These are phyloP conservation scores for Austrolebias charrua DNA, from an alignment of 2,797 vertebrate genomes.

Conservation along the genomic window DNA sequence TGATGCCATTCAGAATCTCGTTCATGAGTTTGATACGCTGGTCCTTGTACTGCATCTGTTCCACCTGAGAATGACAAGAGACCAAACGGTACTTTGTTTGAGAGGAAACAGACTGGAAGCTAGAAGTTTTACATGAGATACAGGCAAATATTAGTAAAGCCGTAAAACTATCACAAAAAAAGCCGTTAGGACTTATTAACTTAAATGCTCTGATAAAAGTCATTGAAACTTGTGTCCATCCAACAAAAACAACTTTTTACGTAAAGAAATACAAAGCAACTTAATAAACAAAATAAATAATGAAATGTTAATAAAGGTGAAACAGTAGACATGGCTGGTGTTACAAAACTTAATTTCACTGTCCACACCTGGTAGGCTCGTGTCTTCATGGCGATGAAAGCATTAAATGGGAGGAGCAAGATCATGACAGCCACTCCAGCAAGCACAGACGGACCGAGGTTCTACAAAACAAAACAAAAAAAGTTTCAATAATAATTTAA, in stretches of 20 bases:
- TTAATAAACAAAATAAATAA: background rate
- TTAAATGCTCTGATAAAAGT: too few species aligned
- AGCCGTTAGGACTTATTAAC: too few species aligned
- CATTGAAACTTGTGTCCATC: too few species aligned
- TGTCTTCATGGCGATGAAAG: conserved; percentile 90
- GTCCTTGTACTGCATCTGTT: conserved; percentile 94
- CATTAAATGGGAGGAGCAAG: conserved; percentile 91
- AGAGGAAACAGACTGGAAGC: background rate
- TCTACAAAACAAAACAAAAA: conserved; percentile 58
- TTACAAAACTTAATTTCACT: background rate
- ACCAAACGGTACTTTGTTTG: background rate
- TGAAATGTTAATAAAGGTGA: background rate
- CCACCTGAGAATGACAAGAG: conserved; percentile 73
- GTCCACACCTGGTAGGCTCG: conserved; percentile 85
- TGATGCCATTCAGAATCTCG: conserved; percentile 94
- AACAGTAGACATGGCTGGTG: too few species aligned
- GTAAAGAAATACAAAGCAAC: too few species aligned
- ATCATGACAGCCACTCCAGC: conserved; percentile 95
- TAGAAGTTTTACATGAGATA: background rate
- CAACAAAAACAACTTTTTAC: too few species aligned
- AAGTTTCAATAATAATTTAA: background rate
- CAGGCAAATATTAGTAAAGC: background rate
- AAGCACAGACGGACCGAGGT: conserved; percentile 89
- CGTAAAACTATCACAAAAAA: background rate
- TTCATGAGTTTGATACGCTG: conserved; percentile 93